phyloP scores from a whole-genome alignment of 2,113 vertebrate species.

The Herpetotheres cachinnans region DNA sequence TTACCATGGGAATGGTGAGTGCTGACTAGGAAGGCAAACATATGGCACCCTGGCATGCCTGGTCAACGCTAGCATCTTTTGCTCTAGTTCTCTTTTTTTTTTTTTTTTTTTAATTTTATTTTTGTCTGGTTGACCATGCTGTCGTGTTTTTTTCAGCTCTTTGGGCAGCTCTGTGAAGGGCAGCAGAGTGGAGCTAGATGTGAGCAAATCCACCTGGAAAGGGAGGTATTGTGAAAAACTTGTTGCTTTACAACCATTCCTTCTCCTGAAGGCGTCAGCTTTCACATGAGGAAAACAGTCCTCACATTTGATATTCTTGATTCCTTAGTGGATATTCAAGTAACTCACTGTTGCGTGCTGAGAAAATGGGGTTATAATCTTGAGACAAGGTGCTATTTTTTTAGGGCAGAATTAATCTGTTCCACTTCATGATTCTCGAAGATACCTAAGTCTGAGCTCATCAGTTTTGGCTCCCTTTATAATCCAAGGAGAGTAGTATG shows the following conservation, averaged over 20 bases:
- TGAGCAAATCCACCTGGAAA: not conserved
- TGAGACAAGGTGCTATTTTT: not conserved
- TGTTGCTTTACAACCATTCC: not conserved
- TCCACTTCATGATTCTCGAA: not conserved
- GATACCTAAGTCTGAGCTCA: not conserved
- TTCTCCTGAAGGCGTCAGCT: not conserved
- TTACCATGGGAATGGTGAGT: not conserved
- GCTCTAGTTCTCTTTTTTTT: not conserved
- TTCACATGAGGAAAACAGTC: not conserved
- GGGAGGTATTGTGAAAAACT: not conserved
- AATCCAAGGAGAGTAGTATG: not conserved
- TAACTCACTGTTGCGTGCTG: not conserved
- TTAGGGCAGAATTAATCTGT: not conserved
- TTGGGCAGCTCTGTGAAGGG: not conserved
- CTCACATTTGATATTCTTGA: not conserved
- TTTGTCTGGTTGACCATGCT: not conserved
- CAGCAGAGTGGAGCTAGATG: not conserved
- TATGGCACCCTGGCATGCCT: not conserved
- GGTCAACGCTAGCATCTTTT: not conserved
- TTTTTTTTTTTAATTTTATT: not conserved
- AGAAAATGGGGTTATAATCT: not conserved
- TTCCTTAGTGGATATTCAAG: not conserved
- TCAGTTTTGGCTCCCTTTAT: not conserved
- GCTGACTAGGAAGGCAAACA: not conserved
- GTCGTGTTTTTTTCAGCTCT: not conserved